Base-by-base conservation (phyloP, 2,888 invertebrate genomes). In the Euphydryas editha region DNA sequence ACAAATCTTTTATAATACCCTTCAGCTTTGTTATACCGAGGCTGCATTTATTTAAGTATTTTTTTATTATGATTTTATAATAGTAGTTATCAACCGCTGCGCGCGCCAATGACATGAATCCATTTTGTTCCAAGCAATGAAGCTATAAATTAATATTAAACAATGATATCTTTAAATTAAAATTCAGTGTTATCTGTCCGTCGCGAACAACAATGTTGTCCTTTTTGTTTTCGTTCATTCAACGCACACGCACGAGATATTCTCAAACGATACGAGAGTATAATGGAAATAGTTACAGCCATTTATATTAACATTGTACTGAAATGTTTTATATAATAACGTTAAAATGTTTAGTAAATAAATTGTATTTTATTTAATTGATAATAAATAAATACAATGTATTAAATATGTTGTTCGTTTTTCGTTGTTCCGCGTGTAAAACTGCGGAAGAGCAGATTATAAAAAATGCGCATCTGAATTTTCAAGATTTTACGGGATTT, bases 211-310 rank as follows among this genome's bases (percentile, higher is more conserved):
- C 58, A 64, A 64, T 64, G 58, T 64, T 63, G 47, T 49, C 44
- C 58, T 24, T 64, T 58, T 58, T 64, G 57, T 56, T 62, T 62
- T 56, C 37, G 63, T 44, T 42, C 57, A 64, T 64, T 59, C 63
- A 42, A 64, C 30, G 63, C 51, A 59, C 63, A 58, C 63, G 63
- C 13, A n/a, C 47, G 1, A 64, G 63, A 64, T 64, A 8, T 64
- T 64, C 63, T 58, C 63, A 64, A 49, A 39, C 42, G 63, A 64
- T 59, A 59, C 56, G 39, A 42, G 30, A 10, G 10, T 24, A 39
- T 64, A 64, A 54, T 63, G 58, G 47, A 56, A 36, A 62, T 56
- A 63, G 30, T 21, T 20, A 39, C 37, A 17, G 39, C 8, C 42
- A 5, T 54, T 58, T 59, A 49, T 63, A 10, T 51, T 30, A 24